phyloP scores from a whole-genome alignment of 2,888 invertebrate species.

The Oscheius sp. region DNA sequence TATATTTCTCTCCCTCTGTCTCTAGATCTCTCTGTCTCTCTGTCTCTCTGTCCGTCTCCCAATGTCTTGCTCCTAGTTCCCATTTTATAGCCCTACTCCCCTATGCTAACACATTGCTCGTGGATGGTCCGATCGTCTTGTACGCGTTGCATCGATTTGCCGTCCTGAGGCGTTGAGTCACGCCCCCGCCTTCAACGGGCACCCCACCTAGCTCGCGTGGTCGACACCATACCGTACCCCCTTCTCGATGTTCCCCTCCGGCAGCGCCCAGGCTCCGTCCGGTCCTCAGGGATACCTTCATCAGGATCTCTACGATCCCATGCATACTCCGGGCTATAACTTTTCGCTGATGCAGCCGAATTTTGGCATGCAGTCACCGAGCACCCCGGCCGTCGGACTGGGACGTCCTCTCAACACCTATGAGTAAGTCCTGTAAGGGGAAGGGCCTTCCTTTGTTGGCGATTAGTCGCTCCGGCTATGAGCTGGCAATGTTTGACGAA shows the following conservation, averaged over 20 bases:
- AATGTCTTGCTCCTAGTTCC: too few species aligned
- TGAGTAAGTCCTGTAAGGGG: constrained; percentile 14
- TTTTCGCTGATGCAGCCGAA: not conserved
- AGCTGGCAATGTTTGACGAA: constrained; percentile 5
- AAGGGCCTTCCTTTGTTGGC: not conserved
- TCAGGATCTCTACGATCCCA: constrained; percentile 9
- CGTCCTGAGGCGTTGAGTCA: constrained; percentile 12
- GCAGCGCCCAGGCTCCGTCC: not conserved
- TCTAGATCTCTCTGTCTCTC: too few species aligned
- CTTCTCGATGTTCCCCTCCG: constrained; percentile 11
- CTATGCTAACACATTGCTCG: constrained; percentile 4
- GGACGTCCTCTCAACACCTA: constrained; percentile 17
- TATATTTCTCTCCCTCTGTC: too few species aligned
- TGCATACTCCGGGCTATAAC: not conserved
- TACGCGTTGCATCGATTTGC: constrained; percentile 23
- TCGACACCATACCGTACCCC: constrained; percentile 14
- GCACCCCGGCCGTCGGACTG: not conserved
- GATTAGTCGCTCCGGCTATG: constrained; percentile 1
- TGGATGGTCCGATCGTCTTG: constrained; percentile 25
- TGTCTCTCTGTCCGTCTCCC: too few species aligned
- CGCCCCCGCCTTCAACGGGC: constrained; percentile 28
- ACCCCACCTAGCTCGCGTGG: constrained; percentile 1
- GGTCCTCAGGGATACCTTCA: not conserved
- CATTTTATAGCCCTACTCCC: not conserved
- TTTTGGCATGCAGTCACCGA: constrained; percentile 2